Evolutionary conservation across 2,797 vertebrate species (phyloP).

Genomic region (Squalus acanthias): DNA sequence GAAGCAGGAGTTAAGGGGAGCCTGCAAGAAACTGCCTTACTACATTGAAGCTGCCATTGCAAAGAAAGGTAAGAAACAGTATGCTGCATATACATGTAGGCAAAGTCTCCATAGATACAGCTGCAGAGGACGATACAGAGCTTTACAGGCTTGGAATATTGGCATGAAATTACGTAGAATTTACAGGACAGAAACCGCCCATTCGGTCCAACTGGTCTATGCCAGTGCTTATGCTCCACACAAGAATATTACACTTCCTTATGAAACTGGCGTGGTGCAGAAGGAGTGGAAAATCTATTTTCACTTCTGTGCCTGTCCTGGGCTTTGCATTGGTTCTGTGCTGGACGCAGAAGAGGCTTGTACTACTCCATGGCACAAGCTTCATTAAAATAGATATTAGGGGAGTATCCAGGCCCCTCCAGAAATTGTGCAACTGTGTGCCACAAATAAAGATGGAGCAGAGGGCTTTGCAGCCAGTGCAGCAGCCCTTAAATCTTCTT

Average conservation of each 20-base stretch:
- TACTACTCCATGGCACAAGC: too few species aligned
- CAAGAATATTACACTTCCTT: not conserved
- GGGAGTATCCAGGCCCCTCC: too few species aligned
- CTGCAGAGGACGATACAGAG: too few species aligned
- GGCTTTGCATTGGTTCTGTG: too few species aligned
- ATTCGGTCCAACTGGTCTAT: not conserved
- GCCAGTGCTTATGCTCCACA: not conserved
- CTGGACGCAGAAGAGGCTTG: too few species aligned
- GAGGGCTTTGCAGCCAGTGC: too few species aligned
- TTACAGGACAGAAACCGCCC: not conserved
- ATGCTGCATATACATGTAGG: not conserved
- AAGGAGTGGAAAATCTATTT: too few species aligned
- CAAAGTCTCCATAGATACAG: not conserved
- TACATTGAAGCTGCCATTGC: slow-evolving; percentile 53
- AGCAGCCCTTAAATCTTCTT: not conserved
- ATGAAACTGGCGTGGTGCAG: too few species aligned
- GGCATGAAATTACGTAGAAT: not conserved
- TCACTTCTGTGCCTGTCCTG: too few species aligned
- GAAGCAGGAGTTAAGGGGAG: slow-evolving; percentile 81
- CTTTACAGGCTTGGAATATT: not conserved
- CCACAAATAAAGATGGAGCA: too few species aligned
- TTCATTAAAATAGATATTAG: too few species aligned
- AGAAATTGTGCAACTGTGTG: too few species aligned
- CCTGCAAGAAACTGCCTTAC: slow-evolving; percentile 71
- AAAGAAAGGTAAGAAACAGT: not conserved